phyloP scores from a whole-genome alignment of 2,113 vertebrate genomes.

The Pampusana beccarii region DNA sequence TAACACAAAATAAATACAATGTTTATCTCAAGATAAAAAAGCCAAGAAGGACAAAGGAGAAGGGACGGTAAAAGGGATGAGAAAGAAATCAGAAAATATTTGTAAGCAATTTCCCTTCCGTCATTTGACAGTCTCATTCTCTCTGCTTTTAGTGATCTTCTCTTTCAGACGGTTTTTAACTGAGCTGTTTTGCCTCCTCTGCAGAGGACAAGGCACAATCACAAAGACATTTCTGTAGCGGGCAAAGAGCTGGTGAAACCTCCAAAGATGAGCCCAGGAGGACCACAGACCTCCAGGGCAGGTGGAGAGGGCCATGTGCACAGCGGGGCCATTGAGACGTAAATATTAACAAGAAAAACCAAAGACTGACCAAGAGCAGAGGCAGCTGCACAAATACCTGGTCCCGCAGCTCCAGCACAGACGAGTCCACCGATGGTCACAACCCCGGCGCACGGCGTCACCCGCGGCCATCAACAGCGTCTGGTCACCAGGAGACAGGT shows the following conservation, averaged over 20 bases:
- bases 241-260: background rate
- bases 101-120: constrained; percentile 15
- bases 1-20: background rate
- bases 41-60: constrained; percentile 24
- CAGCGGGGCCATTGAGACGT: background rate
- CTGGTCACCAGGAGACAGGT: background rate
- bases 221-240: background rate
- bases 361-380: background rate
- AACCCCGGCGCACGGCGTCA: background rate
- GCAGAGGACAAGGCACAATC: background rate
- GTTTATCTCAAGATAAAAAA: constrained; percentile 14
- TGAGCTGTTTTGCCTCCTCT: background rate
- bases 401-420: background rate
- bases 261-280: background rate
- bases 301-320: background rate
- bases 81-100: constrained; percentile 23
- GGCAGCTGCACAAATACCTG: background rate
- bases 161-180: background rate
- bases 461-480: fast-evolving
- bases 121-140: background rate
- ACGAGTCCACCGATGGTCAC: background rate
- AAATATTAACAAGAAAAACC: background rate
- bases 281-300: background rate
- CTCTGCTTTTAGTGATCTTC: background rate
- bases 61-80: constrained; percentile 1